Conservation (phyloP, 2,797 vertebrate species). For the Moxostoma hubbsi region DNA sequence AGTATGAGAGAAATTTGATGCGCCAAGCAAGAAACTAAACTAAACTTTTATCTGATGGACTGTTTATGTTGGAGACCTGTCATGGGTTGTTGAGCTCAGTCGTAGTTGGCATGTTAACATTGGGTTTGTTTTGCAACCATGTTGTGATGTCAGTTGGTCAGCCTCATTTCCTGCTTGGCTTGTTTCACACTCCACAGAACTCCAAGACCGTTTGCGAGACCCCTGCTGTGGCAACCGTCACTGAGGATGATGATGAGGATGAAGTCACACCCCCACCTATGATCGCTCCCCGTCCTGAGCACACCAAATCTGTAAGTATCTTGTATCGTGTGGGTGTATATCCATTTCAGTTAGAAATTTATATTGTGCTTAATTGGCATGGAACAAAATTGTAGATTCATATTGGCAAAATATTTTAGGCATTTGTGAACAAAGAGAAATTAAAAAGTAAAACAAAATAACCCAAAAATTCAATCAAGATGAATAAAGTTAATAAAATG, state of each 20-base stretch:
- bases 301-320: constrained; percentile 93
- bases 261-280: constrained; percentile 88
- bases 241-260: constrained; percentile 89
- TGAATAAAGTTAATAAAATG: too few relatives aligned
- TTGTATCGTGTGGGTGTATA: not conserved
- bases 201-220: constrained; percentile 89
- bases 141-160: constrained; percentile 60
- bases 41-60: not conserved
- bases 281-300: constrained; percentile 91
- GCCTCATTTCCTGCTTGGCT: constrained; percentile 52
- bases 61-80: not conserved
- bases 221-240: constrained; percentile 87
- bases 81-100: too few relatives aligned
- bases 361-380: too few relatives aligned
- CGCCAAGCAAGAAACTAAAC: not conserved
- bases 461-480: too few relatives aligned
- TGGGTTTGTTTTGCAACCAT: constrained; percentile 57
- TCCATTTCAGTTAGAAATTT: not conserved
- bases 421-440: too few relatives aligned
- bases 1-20: constrained; percentile 30
- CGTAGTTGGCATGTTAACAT: constrained; percentile 57
- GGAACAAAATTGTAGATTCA: too few relatives aligned
- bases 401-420: not conserved
- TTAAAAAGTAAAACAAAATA: not conserved
- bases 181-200: constrained; percentile 74